Conservation (phyloP, 2,797 vertebrate genomes). For the Hemibagrus guttatus region DNA sequence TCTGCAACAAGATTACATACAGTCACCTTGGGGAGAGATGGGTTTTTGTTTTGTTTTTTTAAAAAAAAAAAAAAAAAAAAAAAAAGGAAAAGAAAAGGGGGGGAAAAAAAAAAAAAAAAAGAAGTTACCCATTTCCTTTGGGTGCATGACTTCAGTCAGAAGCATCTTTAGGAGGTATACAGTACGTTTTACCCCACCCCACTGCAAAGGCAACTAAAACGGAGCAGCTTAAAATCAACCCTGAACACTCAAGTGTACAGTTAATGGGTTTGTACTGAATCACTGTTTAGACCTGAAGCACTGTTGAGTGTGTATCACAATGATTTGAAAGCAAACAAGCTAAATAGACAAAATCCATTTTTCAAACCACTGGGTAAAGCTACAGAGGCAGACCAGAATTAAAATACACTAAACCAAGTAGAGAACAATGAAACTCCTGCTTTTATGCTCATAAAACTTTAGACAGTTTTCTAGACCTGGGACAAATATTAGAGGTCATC, state of each 20-base stretch:
- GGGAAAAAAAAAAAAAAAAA: slow-evolving; percentile 43
- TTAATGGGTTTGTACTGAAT: slow-evolving; percentile 67
- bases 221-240: slow-evolving; percentile 70
- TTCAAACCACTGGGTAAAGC: slow-evolving; percentile 54
- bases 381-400: slow-evolving; percentile 59
- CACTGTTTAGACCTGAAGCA: slow-evolving; percentile 50
- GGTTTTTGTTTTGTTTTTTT: too few relatives aligned
- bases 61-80: slow-evolving; percentile 30
- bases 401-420: slow-evolving; percentile 52
- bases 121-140: slow-evolving; percentile 50
- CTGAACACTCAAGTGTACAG: slow-evolving; percentile 47
- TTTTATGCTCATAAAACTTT: slow-evolving; percentile 27
- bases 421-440: slow-evolving; percentile 29
- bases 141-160: slow-evolving; percentile 59
- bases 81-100: slow-evolving; percentile 17
- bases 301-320: slow-evolving; percentile 32
- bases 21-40: slow-evolving; percentile 58
- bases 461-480: slow-evolving; percentile 21
- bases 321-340: slow-evolving; percentile 48
- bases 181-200: slow-evolving; percentile 60
- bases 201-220: slow-evolving; percentile 77
- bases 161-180: slow-evolving; percentile 63
- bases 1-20: slow-evolving; percentile 64
- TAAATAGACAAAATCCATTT: slow-evolving; percentile 25
- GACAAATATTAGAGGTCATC: slow-evolving; percentile 41